Base-by-base conservation (phyloP, 2,113 vertebrate species). In the Caracal caracal region DNA sequence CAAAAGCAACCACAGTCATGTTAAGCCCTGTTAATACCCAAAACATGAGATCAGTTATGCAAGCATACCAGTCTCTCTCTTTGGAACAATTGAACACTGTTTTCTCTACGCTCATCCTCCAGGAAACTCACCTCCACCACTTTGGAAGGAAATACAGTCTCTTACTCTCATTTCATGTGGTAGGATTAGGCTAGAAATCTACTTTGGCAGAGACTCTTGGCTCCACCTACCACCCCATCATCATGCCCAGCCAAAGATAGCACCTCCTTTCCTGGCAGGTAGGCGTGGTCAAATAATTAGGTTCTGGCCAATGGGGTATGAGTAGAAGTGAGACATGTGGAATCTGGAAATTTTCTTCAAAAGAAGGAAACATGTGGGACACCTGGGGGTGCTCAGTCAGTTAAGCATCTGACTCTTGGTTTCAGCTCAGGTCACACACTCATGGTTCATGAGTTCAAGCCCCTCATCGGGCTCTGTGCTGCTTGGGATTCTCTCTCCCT, bases 1-100 rank as follows among this genome's bases (percentile, higher is more conserved):
- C 28, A 89, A 86, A 51, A 49, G 76, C 68, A 96, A 35, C 49
- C 30, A 51, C 16, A 76, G 68, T 79, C 66, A 37, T 6, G 65
- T 51, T 88, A 88, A 95, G 20, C 88, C 61, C 66, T 92, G 43
- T 59, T 85, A 90, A 92, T 71, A 88, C 26, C 65, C 83, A 11
- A 90, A 91, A 81, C 28, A 33, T 17, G 53, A 37, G 85, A 75
- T 26, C 71, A 51, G n/a, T 47, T 92, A 80, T 88, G 70, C 53
- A 76, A 80, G 16, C 56, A 93, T 75, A 43, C 28, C n/a, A 70
- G 37, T 82, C 59, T 94, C n/a, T 10, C 51, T 59, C 81, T 40
- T 82, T 95, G 56, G 56, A 87, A 92, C 35, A 92, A 70, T 4
- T 90, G 19, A 80, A 53, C 16, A 68, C 43, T 71, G 53, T 73